These are phyloP conservation scores for human DNA, from an alignment of 2,113 vertebrate genomes.

Conservation along the genomic window GRCh38 chr15:88646501-88647000, in stretches of 20 bases:
- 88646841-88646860: no score
- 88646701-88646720: neutral
- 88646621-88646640: neutral
- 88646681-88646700: neutral
- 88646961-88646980: no score
- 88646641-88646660: no score
- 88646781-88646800: no score
- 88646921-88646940: no score
- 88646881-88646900: no score
- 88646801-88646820: no score
- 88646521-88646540: neutral
- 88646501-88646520: neutral
- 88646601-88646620: neutral
- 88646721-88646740: neutral
- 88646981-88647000: no score
- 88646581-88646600: neutral
- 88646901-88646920: no score
- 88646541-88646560: fast-evolving
- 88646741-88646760: neutral
- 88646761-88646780: neutral
- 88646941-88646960: no score
- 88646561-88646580: neutral
- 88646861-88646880: no score
- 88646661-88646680: neutral
- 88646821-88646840: no score